These are phyloP conservation scores for Lepisosteus oculatus DNA, from an alignment of 2,113 vertebrate species.

Conservation along the genomic window DNA sequence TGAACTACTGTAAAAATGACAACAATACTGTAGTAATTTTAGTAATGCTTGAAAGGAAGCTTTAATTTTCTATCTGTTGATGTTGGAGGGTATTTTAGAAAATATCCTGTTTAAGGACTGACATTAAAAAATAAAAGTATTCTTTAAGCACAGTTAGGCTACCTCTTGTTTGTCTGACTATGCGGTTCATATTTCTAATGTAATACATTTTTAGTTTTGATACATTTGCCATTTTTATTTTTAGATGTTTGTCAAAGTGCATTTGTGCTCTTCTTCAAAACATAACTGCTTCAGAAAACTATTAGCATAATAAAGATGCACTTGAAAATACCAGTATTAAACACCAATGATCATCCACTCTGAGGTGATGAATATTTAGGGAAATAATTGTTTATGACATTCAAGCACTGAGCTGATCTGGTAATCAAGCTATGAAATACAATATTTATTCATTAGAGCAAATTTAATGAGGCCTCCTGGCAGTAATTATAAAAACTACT, in stretches of 20 bases:
- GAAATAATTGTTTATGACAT: constrained; percentile 99
- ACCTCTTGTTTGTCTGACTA: no score
- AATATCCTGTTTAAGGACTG: not conserved
- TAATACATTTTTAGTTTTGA: not conserved
- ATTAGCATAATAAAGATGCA: constrained; percentile 78
- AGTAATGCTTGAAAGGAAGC: no score
- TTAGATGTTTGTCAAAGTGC: constrained; percentile 17
- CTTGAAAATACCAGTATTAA: constrained; percentile 80
- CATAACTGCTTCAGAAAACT: constrained; percentile 63
- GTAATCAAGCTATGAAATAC: constrained; percentile 99
- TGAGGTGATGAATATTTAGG: constrained; percentile 94
- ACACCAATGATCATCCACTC: constrained; percentile 92
- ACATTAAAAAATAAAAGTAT: not conserved
- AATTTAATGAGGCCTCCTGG: constrained; percentile 99
- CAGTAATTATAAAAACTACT: constrained; percentile 99
- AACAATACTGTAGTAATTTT: no score
- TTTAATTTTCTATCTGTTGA: no score
- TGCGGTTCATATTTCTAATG: no score
- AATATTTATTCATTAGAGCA: constrained; percentile 99
- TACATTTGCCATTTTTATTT: constrained; percentile 1
- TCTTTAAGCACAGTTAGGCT: no score
- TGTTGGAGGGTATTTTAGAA: no score
- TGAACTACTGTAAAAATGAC: no score
- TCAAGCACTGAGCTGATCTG: constrained; percentile 98
- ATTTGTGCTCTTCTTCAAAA: constrained; percentile 32